Conservation (phyloP, 2,113 vertebrate species). For the Clarias magur region DNA sequence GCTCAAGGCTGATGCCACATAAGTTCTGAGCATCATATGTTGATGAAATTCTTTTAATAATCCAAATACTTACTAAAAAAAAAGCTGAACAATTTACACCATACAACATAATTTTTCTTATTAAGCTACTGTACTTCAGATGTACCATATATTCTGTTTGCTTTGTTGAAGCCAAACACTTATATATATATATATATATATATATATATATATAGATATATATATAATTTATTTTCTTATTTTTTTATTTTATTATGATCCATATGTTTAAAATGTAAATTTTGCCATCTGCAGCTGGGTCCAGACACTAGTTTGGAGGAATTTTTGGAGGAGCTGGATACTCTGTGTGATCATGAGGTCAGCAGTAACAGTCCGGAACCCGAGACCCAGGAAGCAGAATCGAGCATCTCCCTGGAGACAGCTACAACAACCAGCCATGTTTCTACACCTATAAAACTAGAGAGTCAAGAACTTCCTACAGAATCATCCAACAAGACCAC, state of each 20-base stretch:
- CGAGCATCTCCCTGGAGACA: constrained; percentile 18
- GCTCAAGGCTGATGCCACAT: not conserved
- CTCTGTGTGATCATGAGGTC: constrained; percentile 61
- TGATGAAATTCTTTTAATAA: not conserved
- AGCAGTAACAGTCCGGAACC: constrained; percentile 54
- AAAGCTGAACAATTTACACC: not conserved
- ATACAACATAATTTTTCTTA: not conserved
- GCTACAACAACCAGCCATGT: constrained; percentile 20
- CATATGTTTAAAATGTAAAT: not conserved
- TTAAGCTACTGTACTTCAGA: not conserved
- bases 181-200: too few relatives aligned
- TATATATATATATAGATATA: too few relatives aligned
- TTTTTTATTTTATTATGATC: too few relatives aligned
- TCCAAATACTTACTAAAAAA: not conserved
- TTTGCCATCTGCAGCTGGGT: constrained; percentile 48
- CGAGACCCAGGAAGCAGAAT: constrained; percentile 45
- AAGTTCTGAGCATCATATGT: not conserved
- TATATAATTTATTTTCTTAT: too few relatives aligned
- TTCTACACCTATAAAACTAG: not conserved
- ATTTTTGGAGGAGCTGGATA: constrained; percentile 73
- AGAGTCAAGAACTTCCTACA: not conserved
- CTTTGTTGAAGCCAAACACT: not conserved
- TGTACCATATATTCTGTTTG: not conserved
- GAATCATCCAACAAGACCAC: constrained; percentile 26
- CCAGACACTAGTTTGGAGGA: constrained; percentile 68